Evolutionary conservation across 2,113 vertebrate genomes (phyloP).

Genomic region (Antigone vipio): DNA sequence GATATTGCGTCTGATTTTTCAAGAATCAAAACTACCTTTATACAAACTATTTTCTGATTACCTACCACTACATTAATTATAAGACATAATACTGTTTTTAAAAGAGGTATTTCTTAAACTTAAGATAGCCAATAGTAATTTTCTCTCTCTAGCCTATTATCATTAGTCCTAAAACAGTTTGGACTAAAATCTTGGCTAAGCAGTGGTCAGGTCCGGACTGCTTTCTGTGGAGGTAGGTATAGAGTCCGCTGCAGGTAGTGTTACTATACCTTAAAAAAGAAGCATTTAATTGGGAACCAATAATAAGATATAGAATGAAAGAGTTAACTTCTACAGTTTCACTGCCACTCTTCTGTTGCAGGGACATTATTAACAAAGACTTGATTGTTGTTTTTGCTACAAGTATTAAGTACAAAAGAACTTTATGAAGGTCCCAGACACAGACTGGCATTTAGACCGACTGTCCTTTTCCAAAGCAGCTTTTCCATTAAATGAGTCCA

Average conservation of each 20-base stretch:
- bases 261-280: neutral
- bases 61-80: neutral
- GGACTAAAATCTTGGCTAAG: neutral
- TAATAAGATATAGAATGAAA: neutral
- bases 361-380: constrained; percentile 34
- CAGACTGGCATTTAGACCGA: constrained; percentile 12
- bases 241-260: neutral
- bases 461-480: constrained; percentile 46
- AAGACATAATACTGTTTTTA: neutral
- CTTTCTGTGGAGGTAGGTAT: neutral
- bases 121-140: neutral
- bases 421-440: constrained; percentile 7
- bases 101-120: neutral
- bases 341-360: neutral
- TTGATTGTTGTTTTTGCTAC: constrained; percentile 34
- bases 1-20: neutral
- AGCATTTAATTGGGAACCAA: neutral
- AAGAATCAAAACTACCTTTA: neutral
- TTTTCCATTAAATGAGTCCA: constrained; percentile 32
- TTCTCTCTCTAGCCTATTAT: neutral
- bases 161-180: neutral
- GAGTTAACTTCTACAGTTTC: constrained; percentile 23
- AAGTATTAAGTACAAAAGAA: constrained; percentile 31
- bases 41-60: neutral
- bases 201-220: neutral